Evolutionary conservation across 2,113 vertebrate genomes (phyloP).

Genomic region (Apteryx owenii): DNA sequence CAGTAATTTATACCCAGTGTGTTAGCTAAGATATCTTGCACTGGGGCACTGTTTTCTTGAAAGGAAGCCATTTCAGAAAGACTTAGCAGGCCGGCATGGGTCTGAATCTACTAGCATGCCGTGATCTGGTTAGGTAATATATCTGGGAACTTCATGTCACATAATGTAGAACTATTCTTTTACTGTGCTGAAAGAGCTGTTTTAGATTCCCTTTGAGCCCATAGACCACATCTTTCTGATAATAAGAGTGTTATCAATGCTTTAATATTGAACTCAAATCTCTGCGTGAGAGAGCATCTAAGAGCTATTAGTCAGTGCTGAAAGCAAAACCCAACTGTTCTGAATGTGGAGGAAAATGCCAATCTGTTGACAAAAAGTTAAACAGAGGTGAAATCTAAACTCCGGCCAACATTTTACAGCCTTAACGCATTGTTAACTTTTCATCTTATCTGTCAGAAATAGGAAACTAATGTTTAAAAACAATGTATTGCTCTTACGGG

Average conservation of each 20-base stretch:
- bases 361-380: constrained; percentile 78
- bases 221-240: constrained; percentile 76
- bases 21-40: constrained; percentile 64
- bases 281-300: constrained; percentile 68
- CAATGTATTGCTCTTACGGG: constrained; percentile 78
- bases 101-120: constrained; percentile 30
- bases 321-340: constrained; percentile 69
- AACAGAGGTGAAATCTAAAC: constrained; percentile 75
- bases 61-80: constrained; percentile 64
- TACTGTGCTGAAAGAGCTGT: constrained; percentile 60
- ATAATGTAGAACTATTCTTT: constrained; percentile 56
- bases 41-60: constrained; percentile 65
- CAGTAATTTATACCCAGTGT: constrained; percentile 39
- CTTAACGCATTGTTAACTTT: constrained; percentile 74
- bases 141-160: constrained; percentile 49
- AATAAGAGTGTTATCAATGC: constrained; percentile 78
- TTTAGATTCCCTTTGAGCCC: constrained; percentile 73
- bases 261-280: constrained; percentile 65
- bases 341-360: constrained; percentile 79
- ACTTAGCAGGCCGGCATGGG: constrained; percentile 47
- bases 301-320: constrained; percentile 68
- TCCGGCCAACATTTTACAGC: constrained; percentile 78
- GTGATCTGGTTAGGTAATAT: constrained; percentile 68
- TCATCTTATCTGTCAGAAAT: constrained; percentile 81
- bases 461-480: constrained; percentile 79